Percentiles rank a stretch among this genome's conserved stretches.
Evolutionary conservation across 2,113 vertebrate species (phyloP).

Genomic region (Aldabrachelys gigantea): DNA sequence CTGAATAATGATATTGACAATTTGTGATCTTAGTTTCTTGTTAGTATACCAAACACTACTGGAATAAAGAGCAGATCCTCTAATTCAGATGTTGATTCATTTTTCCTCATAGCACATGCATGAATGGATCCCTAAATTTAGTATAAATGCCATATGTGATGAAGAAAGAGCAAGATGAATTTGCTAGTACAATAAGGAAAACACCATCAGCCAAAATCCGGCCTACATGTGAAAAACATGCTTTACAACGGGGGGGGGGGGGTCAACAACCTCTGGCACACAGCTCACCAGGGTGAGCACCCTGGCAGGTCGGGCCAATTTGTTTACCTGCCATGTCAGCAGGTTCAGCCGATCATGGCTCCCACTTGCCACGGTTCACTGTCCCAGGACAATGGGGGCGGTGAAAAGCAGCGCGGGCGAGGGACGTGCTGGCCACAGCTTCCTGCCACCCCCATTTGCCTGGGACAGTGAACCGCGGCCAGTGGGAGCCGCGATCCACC

Average conservation of each 20-base stretch:
- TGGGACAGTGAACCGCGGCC: too few relatives aligned
- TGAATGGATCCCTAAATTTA: slow-evolving; percentile 11
- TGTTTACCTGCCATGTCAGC: too few relatives aligned
- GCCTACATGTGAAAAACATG: not conserved
- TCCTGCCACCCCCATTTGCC: too few relatives aligned
- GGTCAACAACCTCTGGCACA: too few relatives aligned
- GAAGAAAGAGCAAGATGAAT: not conserved
- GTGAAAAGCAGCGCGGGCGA: too few relatives aligned
- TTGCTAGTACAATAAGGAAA: not conserved
- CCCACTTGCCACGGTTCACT: too few relatives aligned
- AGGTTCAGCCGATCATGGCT: too few relatives aligned
- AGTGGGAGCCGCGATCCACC: too few relatives aligned
- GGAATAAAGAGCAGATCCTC: not conserved
- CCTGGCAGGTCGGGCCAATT: too few relatives aligned
- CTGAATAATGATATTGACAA: slow-evolving; percentile 15
- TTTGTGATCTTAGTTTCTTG: not conserved
- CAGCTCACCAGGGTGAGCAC: too few relatives aligned
- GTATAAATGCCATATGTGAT: not conserved
- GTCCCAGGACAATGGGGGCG: too few relatives aligned
- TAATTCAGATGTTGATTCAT: slow-evolving; percentile 42
- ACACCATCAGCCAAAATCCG: not conserved
- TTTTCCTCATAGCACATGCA: not conserved
- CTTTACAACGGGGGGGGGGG: not conserved
- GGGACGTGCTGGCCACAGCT: too few relatives aligned
- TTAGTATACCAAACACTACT: not conserved